phyloP scores from a whole-genome alignment of 2,113 vertebrate species.

The Odontophorus gujanensis region DNA sequence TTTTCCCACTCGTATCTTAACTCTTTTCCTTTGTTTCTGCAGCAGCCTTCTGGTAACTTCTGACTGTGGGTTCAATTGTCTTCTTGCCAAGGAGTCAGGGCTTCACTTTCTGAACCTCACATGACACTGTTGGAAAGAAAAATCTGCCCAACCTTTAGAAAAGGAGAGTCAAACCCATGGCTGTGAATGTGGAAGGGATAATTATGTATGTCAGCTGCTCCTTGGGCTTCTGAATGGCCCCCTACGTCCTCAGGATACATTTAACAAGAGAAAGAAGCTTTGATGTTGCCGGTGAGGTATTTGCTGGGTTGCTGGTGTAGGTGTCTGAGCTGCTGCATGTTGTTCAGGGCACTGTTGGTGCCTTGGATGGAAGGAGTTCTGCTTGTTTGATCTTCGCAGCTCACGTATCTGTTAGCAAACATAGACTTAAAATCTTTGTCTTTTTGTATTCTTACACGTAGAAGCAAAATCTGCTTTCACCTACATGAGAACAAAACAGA shows the following conservation, averaged over 20 bases:
- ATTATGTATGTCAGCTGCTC: neutral
- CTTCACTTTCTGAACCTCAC: neutral
- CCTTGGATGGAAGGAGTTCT: neutral
- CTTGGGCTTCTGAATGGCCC: neutral
- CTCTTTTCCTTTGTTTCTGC: neutral
- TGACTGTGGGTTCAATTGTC: neutral
- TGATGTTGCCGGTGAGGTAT: neutral
- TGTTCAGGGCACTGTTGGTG: neutral
- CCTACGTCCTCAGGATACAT: neutral
- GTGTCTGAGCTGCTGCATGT: neutral
- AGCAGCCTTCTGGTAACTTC: neutral
- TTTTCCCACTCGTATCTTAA: neutral
- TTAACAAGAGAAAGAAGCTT: neutral
- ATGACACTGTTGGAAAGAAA: neutral
- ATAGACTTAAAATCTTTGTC: neutral
- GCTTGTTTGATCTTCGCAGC: neutral
- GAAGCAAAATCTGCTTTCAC: neutral
- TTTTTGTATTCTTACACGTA: neutral
- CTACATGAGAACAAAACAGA: neutral
- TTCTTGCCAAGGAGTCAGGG: neutral
- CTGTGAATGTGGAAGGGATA: neutral
- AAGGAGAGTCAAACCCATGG: rapidly evolving
- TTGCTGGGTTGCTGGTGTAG: neutral
- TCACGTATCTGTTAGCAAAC: neutral
- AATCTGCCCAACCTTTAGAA: neutral